Evolutionary conservation across 92 coral and sea anemone species (phyloP).

Genomic region (Epizoanthus scotinus): DNA sequence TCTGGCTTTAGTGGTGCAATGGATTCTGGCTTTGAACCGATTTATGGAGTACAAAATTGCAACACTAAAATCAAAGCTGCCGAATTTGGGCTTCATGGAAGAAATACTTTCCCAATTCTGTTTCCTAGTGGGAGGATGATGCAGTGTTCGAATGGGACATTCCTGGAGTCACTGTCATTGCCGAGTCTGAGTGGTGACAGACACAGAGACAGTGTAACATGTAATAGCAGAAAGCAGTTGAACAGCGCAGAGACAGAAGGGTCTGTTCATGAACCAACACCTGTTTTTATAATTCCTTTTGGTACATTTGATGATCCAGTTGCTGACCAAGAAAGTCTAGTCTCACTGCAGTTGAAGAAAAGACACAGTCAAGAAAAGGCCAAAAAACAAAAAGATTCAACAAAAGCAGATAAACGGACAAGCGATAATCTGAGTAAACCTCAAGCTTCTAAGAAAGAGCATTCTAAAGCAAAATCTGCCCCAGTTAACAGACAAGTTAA

Average conservation of each 20-base stretch:
- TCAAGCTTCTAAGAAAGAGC: neutral
- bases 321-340: constrained; percentile 28
- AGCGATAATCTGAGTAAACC: neutral
- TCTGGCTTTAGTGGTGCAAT: constrained; percentile 46
- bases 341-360: constrained; percentile 15
- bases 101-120: constrained; percentile 55
- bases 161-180: constrained; percentile 18
- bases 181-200: neutral
- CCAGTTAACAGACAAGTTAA: neutral
- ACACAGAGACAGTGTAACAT: neutral
- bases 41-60: constrained; percentile 54
- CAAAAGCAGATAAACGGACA: neutral
- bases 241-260: neutral
- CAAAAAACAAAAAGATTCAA: neutral
- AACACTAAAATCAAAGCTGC: constrained; percentile 47
- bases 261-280: constrained; percentile 32
- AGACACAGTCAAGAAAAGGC: constrained; percentile 4
- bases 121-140: constrained; percentile 8
- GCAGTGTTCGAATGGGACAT: neutral
- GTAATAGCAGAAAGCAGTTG: constrained; percentile 12
- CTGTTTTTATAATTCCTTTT: constrained; percentile 79
- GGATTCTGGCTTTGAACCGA: constrained; percentile 47
- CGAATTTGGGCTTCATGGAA: constrained; percentile 21
- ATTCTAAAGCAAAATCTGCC: neutral
- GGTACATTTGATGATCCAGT: constrained; percentile 89